Base-by-base conservation (phyloP, 2,888 invertebrate genomes). In the Dorcus parallelipipedus region DNA sequence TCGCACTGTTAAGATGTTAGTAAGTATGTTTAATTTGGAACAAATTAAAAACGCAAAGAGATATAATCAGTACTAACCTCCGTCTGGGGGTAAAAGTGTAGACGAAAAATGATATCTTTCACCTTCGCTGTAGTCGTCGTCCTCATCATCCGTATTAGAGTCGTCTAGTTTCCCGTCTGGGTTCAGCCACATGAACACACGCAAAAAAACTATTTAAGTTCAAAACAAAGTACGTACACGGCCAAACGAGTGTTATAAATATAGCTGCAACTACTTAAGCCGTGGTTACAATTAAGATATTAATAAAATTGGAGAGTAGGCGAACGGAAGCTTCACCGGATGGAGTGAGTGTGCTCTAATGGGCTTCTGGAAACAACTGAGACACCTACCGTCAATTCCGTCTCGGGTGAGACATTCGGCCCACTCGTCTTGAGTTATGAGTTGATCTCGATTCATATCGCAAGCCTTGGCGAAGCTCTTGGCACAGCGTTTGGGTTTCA, bases 401-500 rank as follows among this genome's bases (percentile, higher is more conserved):
- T 92, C 90, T 54, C 85, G 84, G 58, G 90, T 88, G 42, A 97
- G 83, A 78, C 97, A 97, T 59, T 87, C 84, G 48, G 85, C 85
- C 96, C 96, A 97, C 79, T 97, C 97, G 56, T 83, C 81, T 61
- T 86, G 84, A 38, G 90, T 86, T 63, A 97, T 88, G 70, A 84
- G 85, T 49, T 88, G 86, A 78, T 97, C 91, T 53, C 85, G 83
- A 78, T 95, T 87, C 54, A 86, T 82, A 78, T 97, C 96, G 79
- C 97, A 97, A 69, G 88, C 88, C 66, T 89, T 87, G 17, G 92
- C 88, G 82, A 97, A 96, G 41, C 88, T 88, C 71, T 91, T 88
- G 49, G 95, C 93, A 79, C 97, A 97, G 52, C 91, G 85, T 76
- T 90, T 90, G 41, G 96, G 97, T 73, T 90, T 90, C 54, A 95